Evolutionary conservation across 2,797 vertebrate genomes (phyloP), one percentile per base, ranked within the genome.

Genomic region (Cheirogaleus major): DNA sequence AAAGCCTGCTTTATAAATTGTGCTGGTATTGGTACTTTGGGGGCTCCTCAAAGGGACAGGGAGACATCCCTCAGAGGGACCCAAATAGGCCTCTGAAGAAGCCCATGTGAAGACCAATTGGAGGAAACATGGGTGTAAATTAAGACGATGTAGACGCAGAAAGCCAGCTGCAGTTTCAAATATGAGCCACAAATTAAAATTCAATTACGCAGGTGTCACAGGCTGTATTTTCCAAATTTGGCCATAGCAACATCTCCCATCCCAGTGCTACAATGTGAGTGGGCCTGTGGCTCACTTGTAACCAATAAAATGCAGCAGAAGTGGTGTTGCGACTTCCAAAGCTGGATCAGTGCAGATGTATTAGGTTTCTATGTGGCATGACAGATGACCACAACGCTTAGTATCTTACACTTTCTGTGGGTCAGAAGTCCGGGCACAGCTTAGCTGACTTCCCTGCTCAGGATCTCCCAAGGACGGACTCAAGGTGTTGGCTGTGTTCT

Each of bases 181-280:
- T 23, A 63, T 5, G 65, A 88, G 30, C 72, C 41, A 75, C 82
- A 88, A 73, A 94, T 82, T 90, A 82, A 86, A 82, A 69, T 91
- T 79, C 84, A 92, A 18, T 86, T 59, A 59, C 32, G 70, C 41
- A 15, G 52, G 52, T 79, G 65, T 57, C 45, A 41, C 15, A 35
- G 35, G 72, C 70, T 93, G 4, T 59, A 10, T n/a, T 94, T 76
- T 81, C 80, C 67, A 48, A 17, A 43, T 91, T 25, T 67, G 85
- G 25, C 63, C 52, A 1, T 8, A 18, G 81, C 27, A 57, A 41
- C 18, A n/a, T 13, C 23, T 84, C 27, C 4, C 14, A 13, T 35
- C 27, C 25, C 55, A 8, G 7, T 3, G 52, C 18, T 93, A n/a
- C 70, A 32, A 30, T 82, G 57, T n/a, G 63, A 41, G 41, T 35